These are phyloP conservation scores for Dunckerocampus dactyliophorus DNA, from an alignment of 2,113 vertebrate species.

Conservation along the genomic window DNA sequence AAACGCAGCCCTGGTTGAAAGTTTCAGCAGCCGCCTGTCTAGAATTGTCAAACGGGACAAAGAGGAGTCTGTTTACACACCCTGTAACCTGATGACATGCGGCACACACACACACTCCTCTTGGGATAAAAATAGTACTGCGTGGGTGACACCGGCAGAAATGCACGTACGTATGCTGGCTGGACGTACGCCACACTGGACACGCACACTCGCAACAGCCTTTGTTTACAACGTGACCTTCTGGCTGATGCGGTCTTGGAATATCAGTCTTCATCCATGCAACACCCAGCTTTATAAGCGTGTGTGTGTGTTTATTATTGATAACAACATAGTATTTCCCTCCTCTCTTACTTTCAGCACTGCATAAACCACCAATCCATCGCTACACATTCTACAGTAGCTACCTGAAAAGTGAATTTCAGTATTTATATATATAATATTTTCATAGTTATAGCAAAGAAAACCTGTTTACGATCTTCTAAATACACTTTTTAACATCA, in stretches of 20 bases:
- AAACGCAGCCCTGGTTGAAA: constrained; percentile 60
- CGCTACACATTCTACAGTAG: too few relatives aligned
- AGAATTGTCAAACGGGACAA: constrained; percentile 69
- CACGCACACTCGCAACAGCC: neutral
- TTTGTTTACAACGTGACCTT: neutral
- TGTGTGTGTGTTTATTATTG: too few relatives aligned
- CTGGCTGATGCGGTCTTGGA: neutral
- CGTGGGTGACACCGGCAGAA: constrained; percentile 53
- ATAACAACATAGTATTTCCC: too few relatives aligned
- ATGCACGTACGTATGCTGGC: constrained; percentile 48
- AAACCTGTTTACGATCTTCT: too few relatives aligned
- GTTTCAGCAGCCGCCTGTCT: constrained; percentile 65
- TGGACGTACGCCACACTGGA: constrained; percentile 37
- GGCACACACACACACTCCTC: constrained; percentile 34
- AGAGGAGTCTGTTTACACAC: constrained; percentile 70
- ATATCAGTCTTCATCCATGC: too few relatives aligned
- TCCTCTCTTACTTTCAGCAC: too few relatives aligned
- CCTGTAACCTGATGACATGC: constrained; percentile 51
- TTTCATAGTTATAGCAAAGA: too few relatives aligned
- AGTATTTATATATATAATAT: too few relatives aligned
- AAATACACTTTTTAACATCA: too few relatives aligned
- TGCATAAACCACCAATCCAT: too few relatives aligned
- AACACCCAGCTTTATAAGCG: too few relatives aligned
- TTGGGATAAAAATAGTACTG: constrained; percentile 66
- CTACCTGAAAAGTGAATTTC: too few relatives aligned